Evolutionary conservation across 2,888 invertebrate species (phyloP), one percentile per base, ranked within the genome.

Genomic region (Sesamia inferens): DNA sequence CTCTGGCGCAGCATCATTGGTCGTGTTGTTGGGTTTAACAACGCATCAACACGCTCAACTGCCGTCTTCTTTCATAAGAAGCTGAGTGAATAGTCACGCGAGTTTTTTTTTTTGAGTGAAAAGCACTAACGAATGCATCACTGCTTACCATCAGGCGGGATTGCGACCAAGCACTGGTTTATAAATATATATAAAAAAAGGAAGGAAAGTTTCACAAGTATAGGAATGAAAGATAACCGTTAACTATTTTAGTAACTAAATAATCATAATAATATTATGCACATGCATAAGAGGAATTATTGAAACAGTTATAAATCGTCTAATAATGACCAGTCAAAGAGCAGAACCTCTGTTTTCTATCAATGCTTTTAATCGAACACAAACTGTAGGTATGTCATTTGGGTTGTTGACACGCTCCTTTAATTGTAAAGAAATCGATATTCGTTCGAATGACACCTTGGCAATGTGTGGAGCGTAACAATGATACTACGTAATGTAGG

Each of bases 361-460:
- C 63, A 55, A 57, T 59, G 54, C 39, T 67, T 68, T 74, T 77
- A 65, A 69, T 65, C 61, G 54, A 76, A 76, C 48, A 54, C 24
- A 51, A 62, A 54, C 42, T 47, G 14, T 82, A 44, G 79, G 57
- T 67, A 68, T 64, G 51, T 57, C 63, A 68, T 64, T 55, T 57
- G 19, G 87, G 87, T 86, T 87, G 82, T 88, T 89, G 89, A 90
- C 89, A 86, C 81, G 74, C 70, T 78, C 72, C 73, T 83, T 84
- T 81, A 76, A 80, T 84, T 81, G 82, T 76, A 79, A 75, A 66
- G 65, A 74, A 87, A 90, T 91, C 90, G 89, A 91, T 90, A 87
- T 66, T 76, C 74, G 79, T 85, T 78, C 64, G 62, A 73, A 71
- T 54, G 61, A 78, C 68, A 76, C 79, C 71, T 80, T 72, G 39